phyloP scores from a whole-genome alignment of 2,113 vertebrate genomes.

The Rana temporaria region DNA sequence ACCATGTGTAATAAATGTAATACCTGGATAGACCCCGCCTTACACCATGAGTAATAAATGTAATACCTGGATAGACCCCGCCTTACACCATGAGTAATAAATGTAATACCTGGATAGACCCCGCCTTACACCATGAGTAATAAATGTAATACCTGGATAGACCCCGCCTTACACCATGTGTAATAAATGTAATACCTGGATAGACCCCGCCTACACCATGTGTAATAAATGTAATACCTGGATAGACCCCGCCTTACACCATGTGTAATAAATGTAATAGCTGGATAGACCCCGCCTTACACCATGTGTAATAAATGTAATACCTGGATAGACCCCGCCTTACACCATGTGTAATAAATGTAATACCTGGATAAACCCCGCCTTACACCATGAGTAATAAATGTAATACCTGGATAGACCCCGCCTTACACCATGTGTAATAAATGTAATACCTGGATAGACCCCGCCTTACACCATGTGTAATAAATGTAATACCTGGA shows the following conservation, averaged over 20 bases:
- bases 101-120: constrained; percentile 71
- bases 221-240: constrained; percentile 64
- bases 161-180: no score
- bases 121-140: no score
- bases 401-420: constrained; percentile 71
- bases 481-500: constrained; percentile 67
- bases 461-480: no score
- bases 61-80: constrained; percentile 74
- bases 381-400: no score
- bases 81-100: no score
- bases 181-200: constrained; percentile 67
- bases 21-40: constrained; percentile 76
- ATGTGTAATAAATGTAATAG: constrained; percentile 57
- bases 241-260: constrained; percentile 59
- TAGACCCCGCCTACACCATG: constrained; percentile 31
- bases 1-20: neutral
- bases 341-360: no score
- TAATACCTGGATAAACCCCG: constrained; percentile 75
- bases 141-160: constrained; percentile 68
- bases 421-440: no score
- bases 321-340: constrained; percentile 76
- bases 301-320: neutral
- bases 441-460: constrained; percentile 68
- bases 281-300: constrained; percentile 68
- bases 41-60: no score